A percentile compares a stretch with the other conserved stretches of the same genome.
Conservation (phyloP, 2,888 invertebrate species). For the Sarcophaga carnaria region DNA sequence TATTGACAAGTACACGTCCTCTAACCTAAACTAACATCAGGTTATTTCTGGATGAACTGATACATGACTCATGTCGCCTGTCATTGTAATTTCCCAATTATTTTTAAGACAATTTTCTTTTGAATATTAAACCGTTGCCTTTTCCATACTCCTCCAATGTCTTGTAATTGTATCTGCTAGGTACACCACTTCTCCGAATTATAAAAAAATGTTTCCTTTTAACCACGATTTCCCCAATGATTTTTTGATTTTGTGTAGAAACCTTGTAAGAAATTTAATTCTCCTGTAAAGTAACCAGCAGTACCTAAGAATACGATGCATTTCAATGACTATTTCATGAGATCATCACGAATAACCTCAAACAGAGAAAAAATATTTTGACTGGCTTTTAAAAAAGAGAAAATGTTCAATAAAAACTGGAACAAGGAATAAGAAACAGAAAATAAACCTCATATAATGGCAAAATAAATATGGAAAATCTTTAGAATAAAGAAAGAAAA, state of each 20-base stretch:
- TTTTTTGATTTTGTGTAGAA: not conserved
- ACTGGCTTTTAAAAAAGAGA: slow-evolving; percentile 7
- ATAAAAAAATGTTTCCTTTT: too few species aligned
- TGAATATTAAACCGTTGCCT: too few species aligned
- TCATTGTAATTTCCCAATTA: too few species aligned
- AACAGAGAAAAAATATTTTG: not conserved
- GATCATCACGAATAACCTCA: slow-evolving; percentile 37
- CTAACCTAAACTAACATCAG: too few species aligned
- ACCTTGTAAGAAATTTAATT: not conserved
- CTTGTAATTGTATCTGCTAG: too few species aligned
- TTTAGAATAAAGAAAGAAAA: slow-evolving; percentile 13
- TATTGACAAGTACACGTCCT: too few species aligned
- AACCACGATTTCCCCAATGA: too few species aligned
- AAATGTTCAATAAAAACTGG: not conserved
- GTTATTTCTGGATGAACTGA: too few species aligned
- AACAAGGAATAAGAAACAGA: slow-evolving; percentile 26
- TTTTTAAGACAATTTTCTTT: too few species aligned
- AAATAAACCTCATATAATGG: slow-evolving; percentile 14
- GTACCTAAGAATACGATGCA: slow-evolving; percentile 31
- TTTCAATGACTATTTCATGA: slow-evolving; percentile 67
- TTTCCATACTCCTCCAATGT: too few species aligned
- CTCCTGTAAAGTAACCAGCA: not conserved
- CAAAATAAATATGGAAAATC: slow-evolving; percentile 20
- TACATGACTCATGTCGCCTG: too few species aligned
- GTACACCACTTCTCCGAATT: too few species aligned